Percentiles rank a stretch among this genome's conserved stretches.
Evolutionary conservation across 2,113 vertebrate genomes (phyloP).

Genomic region (Oreotragus oreotragus): DNA sequence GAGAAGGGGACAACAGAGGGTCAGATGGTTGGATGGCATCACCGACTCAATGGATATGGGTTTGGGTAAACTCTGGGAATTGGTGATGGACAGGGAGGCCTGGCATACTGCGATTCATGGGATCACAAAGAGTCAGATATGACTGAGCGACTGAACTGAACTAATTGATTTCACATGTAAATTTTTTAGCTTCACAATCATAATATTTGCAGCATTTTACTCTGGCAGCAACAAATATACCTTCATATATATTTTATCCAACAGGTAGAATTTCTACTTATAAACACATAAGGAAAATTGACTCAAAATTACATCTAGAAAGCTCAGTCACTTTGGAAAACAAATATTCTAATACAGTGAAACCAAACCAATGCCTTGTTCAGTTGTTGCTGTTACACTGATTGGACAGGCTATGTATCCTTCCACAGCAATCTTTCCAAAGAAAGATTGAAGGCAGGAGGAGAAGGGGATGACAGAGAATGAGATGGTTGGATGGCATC

Average conservation of each 20-base stretch:
- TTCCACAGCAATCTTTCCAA: background rate
- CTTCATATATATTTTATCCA: background rate
- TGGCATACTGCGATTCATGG: background rate
- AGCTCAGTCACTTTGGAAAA: background rate
- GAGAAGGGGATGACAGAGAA: background rate
- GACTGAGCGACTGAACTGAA: background rate
- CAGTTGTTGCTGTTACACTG: background rate
- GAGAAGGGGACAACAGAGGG: background rate
- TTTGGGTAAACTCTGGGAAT: background rate
- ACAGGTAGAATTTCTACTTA: background rate
- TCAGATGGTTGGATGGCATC: background rate
- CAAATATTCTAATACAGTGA: background rate
- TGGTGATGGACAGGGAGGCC: background rate
- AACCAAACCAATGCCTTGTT: background rate
- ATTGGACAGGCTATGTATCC: background rate
- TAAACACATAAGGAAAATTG: background rate
- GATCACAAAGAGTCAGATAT: fast-evolving
- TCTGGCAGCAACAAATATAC: background rate
- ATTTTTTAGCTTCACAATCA: background rate
- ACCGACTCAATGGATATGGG: fast-evolving
- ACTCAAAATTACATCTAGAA: background rate
- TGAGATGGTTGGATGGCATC: background rate
- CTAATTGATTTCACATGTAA: background rate
- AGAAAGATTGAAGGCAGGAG: background rate
- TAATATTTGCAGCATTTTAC: background rate